These are phyloP conservation scores for Paradisaea rubra DNA, from an alignment of 2,113 vertebrate genomes.

Conservation along the genomic window DNA sequence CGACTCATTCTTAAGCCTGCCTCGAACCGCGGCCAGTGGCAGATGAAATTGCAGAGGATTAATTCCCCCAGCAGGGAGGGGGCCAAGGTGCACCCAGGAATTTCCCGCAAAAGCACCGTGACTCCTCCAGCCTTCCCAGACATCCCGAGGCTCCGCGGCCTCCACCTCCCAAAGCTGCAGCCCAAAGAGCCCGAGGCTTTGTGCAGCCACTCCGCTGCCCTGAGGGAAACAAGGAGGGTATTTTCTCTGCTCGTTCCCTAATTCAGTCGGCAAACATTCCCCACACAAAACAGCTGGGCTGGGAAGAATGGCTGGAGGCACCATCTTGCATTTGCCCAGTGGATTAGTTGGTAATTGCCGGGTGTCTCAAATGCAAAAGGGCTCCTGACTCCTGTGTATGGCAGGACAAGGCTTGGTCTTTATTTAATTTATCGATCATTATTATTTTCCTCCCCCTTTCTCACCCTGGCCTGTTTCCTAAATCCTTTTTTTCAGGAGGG, in stretches of 20 bases:
- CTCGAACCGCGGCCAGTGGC: rapidly evolving
- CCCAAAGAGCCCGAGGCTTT: background rate
- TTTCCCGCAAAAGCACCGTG: rapidly evolving
- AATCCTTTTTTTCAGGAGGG: background rate
- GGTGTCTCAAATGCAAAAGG: background rate
- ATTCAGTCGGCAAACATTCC: constrained; percentile 56
- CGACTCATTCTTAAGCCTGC: background rate
- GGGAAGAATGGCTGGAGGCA: constrained; percentile 5
- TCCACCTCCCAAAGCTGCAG: background rate
- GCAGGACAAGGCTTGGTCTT: background rate
- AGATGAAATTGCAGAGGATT: background rate
- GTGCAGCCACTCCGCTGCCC: background rate
- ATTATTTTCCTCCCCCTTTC: constrained; percentile 24
- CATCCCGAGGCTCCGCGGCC: background rate
- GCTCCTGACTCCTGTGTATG: background rate
- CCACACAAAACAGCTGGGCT: background rate
- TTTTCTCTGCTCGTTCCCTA: constrained; percentile 27
- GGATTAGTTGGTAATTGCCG: constrained; percentile 59
- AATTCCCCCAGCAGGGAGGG: background rate
- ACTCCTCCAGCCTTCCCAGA: background rate
- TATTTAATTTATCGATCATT: constrained; percentile 25
- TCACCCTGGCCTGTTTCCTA: constrained; percentile 4
- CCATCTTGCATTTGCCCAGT: constrained; percentile 51
- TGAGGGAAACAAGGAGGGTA: background rate
- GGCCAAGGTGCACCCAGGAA: background rate